Evolutionary conservation across 2,113 vertebrate genomes (phyloP), one percentile per base, ranked within the genome.

Genomic region (Enhydra lutris): DNA sequence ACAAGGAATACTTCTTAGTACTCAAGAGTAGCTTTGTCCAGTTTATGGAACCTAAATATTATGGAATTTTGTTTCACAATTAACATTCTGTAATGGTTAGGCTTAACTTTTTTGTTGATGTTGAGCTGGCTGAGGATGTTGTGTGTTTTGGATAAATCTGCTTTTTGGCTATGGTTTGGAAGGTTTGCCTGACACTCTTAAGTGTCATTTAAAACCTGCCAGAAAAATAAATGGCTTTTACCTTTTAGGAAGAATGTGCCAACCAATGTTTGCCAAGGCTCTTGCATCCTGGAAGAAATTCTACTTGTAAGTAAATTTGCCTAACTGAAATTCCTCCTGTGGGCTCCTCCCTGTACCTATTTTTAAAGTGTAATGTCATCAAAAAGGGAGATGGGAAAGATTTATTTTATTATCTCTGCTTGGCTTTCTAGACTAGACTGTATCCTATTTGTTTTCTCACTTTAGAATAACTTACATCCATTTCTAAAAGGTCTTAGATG

Each of bases 201-300:
- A 84, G 73, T 93, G 21, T 63, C 63, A 81, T 96, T 98, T 96
- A 96, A 98, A 98, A 98, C 36, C 34, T 78, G 88, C 42, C 80
- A 96, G 86, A 39, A n/a, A 52, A 36, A 65, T 29, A 65, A 21
- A 89, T 55, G 1, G 0, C 52, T 96, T 97, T 97, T 76, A 96
- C 90, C 78, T 95, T 96, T 97, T 42, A 93, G 94, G 24, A 96
- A 83, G 76, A 95, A 87, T 80, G 69, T 98, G 95, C 89, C 89
- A 97, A 76, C 36, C 8, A 88, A 26, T 39, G 15, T 92, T 96
- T 97, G 89, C 82, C 94, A 97, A 96, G 80, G 80, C 3, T 82
- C 86, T 95, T 95, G 55, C 76, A 71, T 93, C 31, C 74, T 98
- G 91, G 95, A 97, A 97, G 94, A 93, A 81, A 15, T 69, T 87